Evolutionary conservation across 1,140 invertebrate genomes (phyloP), one percentile per base, ranked within the genome.

Genomic region (Drosophila hydei): DNA sequence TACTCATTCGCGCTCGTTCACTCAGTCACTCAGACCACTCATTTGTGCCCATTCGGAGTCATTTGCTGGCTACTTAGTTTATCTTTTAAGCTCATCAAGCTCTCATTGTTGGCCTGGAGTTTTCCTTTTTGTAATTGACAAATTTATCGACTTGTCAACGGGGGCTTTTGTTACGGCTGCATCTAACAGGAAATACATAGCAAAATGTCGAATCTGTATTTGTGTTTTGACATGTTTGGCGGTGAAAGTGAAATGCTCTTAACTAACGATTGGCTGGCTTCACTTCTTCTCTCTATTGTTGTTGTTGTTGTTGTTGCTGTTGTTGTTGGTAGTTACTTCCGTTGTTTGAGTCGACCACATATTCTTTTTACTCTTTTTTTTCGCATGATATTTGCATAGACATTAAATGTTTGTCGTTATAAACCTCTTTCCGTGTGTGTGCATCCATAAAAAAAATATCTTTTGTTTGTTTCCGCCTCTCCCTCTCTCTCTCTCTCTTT

Each of bases 211-310:
- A 88, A 87, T 87, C 77, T 81, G 78, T 88, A 81, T 87, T 81
- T 88, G 81, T 81, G 78, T 88, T 87, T 87, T 88, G 83, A 87
- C 83, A 88, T 83, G 83, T 87, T 88, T 88, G 84, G 72, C 84
- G 83, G 83, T 88, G 83, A 88, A 88, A 88, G 83, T 88, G 83
- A 88, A 88, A 88, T 88, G 76, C 83, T 79, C 58, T 61, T 25
- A 23, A 42, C 54, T 56, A 38, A 11, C 27, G 33, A 33, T 33
- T 50, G 43, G 45, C 59, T 47, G 36, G 21, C 38, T 23, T 1
- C 12, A n/a, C n/a, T 11, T 8, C 30, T 33, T 33, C 30, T 27
- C 16, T 8, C 33, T 11, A 38, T 50, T 51, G 47, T 36, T 58
- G 25, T 1, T 18, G 48, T 18, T 47, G 21, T 50, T 43, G 48